phyloP scores from a whole-genome alignment of 2,797 vertebrate species.

The Crotalus adamanteus region DNA sequence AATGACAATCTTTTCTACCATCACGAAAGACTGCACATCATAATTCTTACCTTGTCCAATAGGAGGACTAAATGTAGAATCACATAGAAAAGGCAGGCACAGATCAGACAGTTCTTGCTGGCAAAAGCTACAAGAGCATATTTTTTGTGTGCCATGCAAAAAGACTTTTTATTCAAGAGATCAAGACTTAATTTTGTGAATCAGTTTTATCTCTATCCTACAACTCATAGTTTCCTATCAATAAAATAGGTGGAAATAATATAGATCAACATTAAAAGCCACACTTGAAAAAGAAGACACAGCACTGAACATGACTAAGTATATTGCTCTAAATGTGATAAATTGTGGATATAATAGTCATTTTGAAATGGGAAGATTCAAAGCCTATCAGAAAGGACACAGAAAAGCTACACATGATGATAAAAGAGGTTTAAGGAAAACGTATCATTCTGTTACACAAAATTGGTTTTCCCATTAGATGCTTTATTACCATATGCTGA shows the following conservation, averaged over 20 bases:
- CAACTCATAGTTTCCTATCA: not conserved
- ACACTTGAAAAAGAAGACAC: not conserved
- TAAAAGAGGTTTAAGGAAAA: conserved; percentile 54
- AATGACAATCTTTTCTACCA: not conserved
- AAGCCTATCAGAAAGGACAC: not conserved
- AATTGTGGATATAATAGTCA: conserved; percentile 6
- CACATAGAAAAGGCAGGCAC: not conserved
- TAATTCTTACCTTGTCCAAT: not conserved
- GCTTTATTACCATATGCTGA: conserved; percentile 67
- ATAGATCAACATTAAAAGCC: not conserved
- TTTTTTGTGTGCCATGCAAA: not conserved
- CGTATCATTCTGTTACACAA: conserved; percentile 57
- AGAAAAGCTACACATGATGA: conserved; percentile 38
- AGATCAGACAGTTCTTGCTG: not conserved
- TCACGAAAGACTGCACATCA: not conserved
- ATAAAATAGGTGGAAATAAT: not conserved
- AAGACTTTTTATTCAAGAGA: not conserved
- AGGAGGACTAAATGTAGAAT: not conserved
- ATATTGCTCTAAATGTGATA: not conserved
- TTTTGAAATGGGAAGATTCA: conserved; percentile 13
- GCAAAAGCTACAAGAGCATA: no score
- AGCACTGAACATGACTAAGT: not conserved
- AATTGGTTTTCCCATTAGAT: conserved; percentile 64
- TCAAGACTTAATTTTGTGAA: not conserved
- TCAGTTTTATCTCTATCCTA: not conserved